A percentile compares a stretch with the other conserved stretches of the same genome.
phyloP scores from a whole-genome alignment of 1,140 invertebrate genomes.

The Bombus affinis region DNA sequence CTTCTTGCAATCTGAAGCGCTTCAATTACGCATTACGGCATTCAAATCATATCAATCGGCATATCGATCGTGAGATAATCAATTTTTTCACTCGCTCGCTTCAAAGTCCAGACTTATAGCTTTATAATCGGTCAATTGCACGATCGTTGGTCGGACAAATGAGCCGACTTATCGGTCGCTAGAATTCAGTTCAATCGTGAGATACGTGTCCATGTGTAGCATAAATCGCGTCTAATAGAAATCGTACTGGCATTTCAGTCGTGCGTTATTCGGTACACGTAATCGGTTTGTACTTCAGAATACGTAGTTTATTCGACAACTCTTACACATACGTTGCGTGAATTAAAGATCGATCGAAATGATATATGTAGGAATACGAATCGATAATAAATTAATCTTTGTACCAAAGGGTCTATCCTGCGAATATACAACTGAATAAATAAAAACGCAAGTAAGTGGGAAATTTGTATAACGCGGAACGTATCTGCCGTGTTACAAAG shows the following conservation, averaged over 20 bases:
- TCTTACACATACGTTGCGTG: too few relatives aligned
- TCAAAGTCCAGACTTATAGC: background rate
- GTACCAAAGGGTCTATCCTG: too few relatives aligned
- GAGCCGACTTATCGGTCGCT: background rate
- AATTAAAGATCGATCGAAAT: too few relatives aligned
- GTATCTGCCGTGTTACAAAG: too few relatives aligned
- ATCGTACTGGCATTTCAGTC: background rate
- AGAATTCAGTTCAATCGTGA: conserved; percentile 6
- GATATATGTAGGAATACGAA: too few relatives aligned
- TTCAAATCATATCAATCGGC: background rate
- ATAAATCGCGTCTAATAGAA: conserved; percentile 3
- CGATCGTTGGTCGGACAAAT: background rate
- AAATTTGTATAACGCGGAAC: too few relatives aligned
- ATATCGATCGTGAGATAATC: background rate
- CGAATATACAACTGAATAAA: too few relatives aligned
- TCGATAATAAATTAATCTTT: too few relatives aligned
- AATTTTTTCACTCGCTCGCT: background rate
- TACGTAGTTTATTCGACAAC: background rate
- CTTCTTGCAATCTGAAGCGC: background rate
- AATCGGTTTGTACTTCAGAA: conserved; percentile 1
- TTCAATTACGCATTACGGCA: background rate
- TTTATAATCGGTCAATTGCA: background rate
- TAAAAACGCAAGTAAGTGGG: too few relatives aligned
- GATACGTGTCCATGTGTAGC: background rate
- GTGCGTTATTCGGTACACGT: conserved; percentile 18